Percentiles rank a stretch among this genome's conserved stretches.
These are phyloP conservation scores for Buteo buteo DNA, from an alignment of 2,113 vertebrate genomes.

Conservation along the genomic window DNA sequence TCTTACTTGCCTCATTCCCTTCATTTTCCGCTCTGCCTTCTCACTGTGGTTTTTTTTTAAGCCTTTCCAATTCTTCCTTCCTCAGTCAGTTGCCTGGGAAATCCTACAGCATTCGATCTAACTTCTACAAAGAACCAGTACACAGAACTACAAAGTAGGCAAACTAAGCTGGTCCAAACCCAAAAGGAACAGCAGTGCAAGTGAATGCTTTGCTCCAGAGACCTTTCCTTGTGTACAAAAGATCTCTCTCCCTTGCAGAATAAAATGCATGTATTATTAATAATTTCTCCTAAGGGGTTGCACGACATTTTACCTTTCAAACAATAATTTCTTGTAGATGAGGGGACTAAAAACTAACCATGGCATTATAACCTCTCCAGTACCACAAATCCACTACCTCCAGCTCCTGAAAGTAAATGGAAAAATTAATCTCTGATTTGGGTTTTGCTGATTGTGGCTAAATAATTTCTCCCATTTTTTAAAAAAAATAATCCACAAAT, in stretches of 20 bases:
- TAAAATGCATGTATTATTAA: neutral
- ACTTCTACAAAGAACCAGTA: neutral
- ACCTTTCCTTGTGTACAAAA: neutral
- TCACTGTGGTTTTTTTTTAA: neutral
- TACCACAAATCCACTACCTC: neutral
- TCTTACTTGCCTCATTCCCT: neutral
- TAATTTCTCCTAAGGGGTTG: neutral
- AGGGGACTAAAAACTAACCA: neutral
- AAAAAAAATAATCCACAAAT: neutral
- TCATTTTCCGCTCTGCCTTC: neutral
- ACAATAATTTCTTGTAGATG: neutral
- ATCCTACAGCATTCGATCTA: neutral
- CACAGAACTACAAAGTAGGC: neutral
- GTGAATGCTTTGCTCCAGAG: neutral
- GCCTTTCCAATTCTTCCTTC: neutral
- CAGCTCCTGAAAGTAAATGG: neutral
- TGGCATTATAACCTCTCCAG: neutral
- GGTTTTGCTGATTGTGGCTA: neutral
- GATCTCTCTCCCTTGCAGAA: neutral
- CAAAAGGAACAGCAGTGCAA: neutral
- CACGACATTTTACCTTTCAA: neutral
- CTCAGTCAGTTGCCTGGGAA: neutral
- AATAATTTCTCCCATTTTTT: neutral
- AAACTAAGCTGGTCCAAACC: neutral
- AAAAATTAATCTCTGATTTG: neutral